Conservation (phyloP, 2,888 invertebrate genomes). For the Xanthia icteritia region DNA sequence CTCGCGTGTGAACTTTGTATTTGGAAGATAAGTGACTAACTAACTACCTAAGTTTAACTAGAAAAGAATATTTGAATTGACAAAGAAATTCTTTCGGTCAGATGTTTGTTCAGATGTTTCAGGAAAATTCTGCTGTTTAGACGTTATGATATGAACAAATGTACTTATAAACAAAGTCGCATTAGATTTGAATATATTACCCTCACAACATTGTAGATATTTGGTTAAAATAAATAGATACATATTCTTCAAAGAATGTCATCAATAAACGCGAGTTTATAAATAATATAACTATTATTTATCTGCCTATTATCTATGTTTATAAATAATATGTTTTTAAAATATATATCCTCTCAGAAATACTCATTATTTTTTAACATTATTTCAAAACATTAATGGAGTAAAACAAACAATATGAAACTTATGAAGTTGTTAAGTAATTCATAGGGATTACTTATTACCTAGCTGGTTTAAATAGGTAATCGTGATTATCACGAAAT, state of each 20-base stretch:
- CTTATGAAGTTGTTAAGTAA: neutral
- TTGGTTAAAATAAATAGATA: neutral
- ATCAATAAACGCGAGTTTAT: neutral
- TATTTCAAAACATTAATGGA: too few relatives aligned
- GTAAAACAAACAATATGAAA: neutral
- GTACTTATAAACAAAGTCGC: neutral
- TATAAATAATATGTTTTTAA: too few relatives aligned
- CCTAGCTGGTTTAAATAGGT: neutral
- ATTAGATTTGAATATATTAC: neutral
- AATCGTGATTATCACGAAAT: neutral
- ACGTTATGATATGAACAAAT: neutral
- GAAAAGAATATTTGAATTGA: neutral
- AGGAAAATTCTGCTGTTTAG: neutral
- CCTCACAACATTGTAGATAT: neutral
- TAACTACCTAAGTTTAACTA: neutral
- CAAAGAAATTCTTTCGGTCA: neutral
- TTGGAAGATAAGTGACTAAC: conserved; percentile 2
- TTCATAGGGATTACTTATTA: neutral
- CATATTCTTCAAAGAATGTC: neutral
- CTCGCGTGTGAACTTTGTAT: conserved; percentile 52
- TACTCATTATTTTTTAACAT: too few relatives aligned
- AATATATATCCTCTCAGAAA: too few relatives aligned
- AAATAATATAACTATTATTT: too few relatives aligned
- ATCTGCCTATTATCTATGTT: too few relatives aligned
- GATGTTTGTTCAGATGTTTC: neutral